Percentiles rank a stretch among this genome's conserved stretches.
phyloP scores from a whole-genome alignment of 2,888 invertebrate species.

The Esperia sulphurella region DNA sequence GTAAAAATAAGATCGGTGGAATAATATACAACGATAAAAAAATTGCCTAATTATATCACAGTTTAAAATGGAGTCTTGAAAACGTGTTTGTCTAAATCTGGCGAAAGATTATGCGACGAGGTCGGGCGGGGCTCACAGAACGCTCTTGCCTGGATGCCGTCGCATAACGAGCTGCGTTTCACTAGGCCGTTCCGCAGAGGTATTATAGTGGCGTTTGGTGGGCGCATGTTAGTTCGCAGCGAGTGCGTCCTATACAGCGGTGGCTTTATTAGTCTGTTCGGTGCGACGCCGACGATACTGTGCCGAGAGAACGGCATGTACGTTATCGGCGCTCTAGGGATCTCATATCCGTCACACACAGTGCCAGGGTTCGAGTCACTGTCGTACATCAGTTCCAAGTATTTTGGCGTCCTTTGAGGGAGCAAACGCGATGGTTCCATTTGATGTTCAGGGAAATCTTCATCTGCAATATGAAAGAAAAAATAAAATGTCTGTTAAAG shows the following conservation, averaged over 20 bases:
- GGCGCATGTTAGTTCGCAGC: conserved; percentile 45
- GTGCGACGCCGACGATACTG: conserved; percentile 66
- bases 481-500: neutral
- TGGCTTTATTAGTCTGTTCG: conserved; percentile 53
- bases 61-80: conserved; percentile 71
- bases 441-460: conserved; percentile 58
- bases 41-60: conserved; percentile 68
- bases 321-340: conserved; percentile 68
- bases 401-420: conserved; percentile 76
- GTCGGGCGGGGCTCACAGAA: conserved; percentile 24
- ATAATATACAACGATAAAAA: conserved; percentile 33
- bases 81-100: conserved; percentile 46
- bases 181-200: conserved; percentile 56
- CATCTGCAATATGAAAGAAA: conserved; percentile 37
- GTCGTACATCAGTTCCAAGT: conserved; percentile 83
- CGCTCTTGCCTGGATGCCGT: conserved; percentile 29
- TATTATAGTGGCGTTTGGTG: conserved; percentile 65
- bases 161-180: conserved; percentile 62
- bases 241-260: conserved; percentile 56
- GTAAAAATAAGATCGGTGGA: conserved; percentile 58
- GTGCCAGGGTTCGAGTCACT: conserved; percentile 63
- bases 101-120: conserved; percentile 24
- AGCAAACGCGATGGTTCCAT: conserved; percentile 65
- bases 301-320: conserved; percentile 55
- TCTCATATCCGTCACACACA: conserved; percentile 81